Evolutionary conservation across 1,140 invertebrate species (phyloP).

Genomic region (Neotoxoptera formosana): DNA sequence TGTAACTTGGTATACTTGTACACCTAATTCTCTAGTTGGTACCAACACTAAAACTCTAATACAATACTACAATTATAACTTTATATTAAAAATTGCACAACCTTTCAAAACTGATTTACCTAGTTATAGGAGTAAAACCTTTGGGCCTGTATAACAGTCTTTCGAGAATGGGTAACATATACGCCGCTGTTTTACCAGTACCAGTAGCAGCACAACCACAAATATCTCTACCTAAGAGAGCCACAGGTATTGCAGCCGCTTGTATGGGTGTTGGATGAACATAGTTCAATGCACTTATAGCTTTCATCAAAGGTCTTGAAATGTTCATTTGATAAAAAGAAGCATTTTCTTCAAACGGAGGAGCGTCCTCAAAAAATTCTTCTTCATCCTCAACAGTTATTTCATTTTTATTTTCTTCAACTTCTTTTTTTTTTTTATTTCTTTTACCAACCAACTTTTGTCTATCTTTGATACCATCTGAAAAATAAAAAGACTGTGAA

Average conservation of each 20-base stretch:
- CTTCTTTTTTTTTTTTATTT: conserved; percentile 62
- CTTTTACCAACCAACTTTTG: conserved; percentile 64
- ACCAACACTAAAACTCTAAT: conserved; percentile 88
- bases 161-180: conserved; percentile 97
- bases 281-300: conserved; percentile 86
- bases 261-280: conserved; percentile 97
- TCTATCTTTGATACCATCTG: conserved; percentile 65
- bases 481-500: conserved; percentile 57
- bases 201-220: conserved; percentile 97
- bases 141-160: conserved; percentile 82
- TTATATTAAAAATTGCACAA: neutral
- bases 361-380: conserved; percentile 79
- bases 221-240: conserved; percentile 87
- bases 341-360: conserved; percentile 73
- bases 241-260: conserved; percentile 91
- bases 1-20: conserved; percentile 94
- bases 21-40: conserved; percentile 95
- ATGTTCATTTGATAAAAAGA: conserved; percentile 94
- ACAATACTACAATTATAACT: conserved; percentile 46
- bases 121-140: conserved; percentile 72
- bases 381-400: conserved; percentile 65
- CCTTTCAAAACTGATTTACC: conserved; percentile 56
- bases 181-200: conserved; percentile 98
- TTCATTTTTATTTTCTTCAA: conserved; percentile 64
- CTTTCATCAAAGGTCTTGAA: conserved; percentile 81